Base-by-base conservation (phyloP, 1,140 invertebrate species). In the Diabrotica virgifera region DNA sequence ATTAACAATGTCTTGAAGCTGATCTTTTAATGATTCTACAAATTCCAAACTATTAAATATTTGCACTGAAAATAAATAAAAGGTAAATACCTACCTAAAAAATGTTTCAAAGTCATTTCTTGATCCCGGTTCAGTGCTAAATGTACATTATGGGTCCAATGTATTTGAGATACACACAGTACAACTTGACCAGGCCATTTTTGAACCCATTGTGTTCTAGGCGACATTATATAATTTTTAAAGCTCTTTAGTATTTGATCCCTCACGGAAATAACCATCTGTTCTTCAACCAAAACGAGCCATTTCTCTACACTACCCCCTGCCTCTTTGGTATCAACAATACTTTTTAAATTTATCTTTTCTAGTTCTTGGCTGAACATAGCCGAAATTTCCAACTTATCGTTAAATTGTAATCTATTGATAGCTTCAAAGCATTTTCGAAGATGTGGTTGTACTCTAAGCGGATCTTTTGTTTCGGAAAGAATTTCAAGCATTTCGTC, bases 401-500 rank as follows among this genome's bases (percentile, higher is more conserved):
- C 67, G 73, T 93, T 90, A 76, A 97, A 95, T 67, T 88, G 83
- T 36, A 91, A 77, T 62, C 81, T 80, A 65, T 84, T 83, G 62
- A 92, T 90, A 37, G 89, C 90, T 79, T 94, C 92, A 72, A 97
- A 96, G 80, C 92, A 96, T 81, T 97, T 97, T 77, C 91, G 92
- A 53, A 97, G 81, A 84, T 96, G 93, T 0, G 93, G 93, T 73
- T 96, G 93, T 5, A 97, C 93, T 66, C 91, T 85, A 11, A 87
- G 75, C 0, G 90, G 93, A 82, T 97, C 93, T 80, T 94, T 96
- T 0, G 91, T 89, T 84, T 97, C 93, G 0, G 94, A 95, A 52
- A 98, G 80, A 74, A 98, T 97, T 80, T 97, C 94, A 24, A 97
- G 82, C 86, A 98, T 91, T 82, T 97, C 95, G 73, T 97, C 94